A percentile compares a stretch with the other conserved stretches of the same genome.
Evolutionary conservation across 2,797 vertebrate genomes (phyloP).

Genomic region (Tokudaia muenninki): DNA sequence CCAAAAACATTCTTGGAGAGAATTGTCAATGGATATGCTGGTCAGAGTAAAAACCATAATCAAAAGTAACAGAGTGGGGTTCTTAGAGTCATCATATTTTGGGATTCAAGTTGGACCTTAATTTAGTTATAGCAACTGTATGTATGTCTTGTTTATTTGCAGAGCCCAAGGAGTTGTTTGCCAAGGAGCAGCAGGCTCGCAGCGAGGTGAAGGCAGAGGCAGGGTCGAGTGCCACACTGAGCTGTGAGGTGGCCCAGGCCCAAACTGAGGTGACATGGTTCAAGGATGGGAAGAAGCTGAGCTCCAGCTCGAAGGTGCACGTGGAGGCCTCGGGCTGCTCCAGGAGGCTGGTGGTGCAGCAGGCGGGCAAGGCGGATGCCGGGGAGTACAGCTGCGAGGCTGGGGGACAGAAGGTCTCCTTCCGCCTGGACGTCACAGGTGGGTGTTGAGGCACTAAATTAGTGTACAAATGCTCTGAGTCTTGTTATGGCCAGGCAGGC

Average conservation of each 20-base stretch:
- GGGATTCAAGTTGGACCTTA: background rate
- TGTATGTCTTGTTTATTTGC: too few species aligned
- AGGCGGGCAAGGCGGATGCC: conserved; percentile 54
- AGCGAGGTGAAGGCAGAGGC: too few species aligned
- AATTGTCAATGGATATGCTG: background rate
- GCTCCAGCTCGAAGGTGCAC: too few species aligned
- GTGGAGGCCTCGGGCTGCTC: conserved; percentile 79
- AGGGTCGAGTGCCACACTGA: too few species aligned
- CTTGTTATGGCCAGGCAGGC: background rate
- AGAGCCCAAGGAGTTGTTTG: too few species aligned
- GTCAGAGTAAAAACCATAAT: background rate
- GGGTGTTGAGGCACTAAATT: background rate
- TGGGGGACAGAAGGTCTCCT: background rate
- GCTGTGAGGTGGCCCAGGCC: too few species aligned
- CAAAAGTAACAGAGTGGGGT: background rate
- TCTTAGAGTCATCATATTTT: background rate
- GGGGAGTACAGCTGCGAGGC: conserved; percentile 48
- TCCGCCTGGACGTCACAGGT: background rate
- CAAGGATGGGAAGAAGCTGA: too few species aligned
- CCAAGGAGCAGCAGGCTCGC: too few species aligned
- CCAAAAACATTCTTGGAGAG: background rate
- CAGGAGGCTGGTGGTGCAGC: conserved; percentile 84
- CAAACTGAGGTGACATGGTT: too few species aligned
- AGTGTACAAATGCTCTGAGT: background rate
- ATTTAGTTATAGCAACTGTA: background rate